A percentile compares a stretch with the other conserved stretches of the same genome.
Conservation (phyloP, 2,113 vertebrate genomes). For the Pimephales promelas region DNA sequence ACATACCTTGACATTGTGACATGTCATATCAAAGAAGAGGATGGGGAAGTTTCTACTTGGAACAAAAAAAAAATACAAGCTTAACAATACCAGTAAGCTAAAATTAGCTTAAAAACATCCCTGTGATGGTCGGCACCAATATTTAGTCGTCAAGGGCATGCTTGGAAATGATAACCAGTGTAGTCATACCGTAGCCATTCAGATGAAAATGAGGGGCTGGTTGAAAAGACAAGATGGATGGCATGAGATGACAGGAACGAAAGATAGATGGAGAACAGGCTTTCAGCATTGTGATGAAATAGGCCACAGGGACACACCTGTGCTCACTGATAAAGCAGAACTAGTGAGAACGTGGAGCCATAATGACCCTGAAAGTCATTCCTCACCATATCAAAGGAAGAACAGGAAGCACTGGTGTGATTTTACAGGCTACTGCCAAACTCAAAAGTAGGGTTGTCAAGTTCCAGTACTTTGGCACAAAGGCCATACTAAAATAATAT, state of each 20-base stretch:
- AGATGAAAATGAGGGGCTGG: conserved; percentile 44
- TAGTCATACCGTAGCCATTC: conserved; percentile 26
- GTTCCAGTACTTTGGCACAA: background rate
- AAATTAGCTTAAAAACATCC: background rate
- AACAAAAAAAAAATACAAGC: background rate
- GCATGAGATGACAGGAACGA: background rate
- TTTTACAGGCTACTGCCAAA: conserved; percentile 1
- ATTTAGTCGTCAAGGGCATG: background rate
- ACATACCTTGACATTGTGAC: conserved; percentile 20
- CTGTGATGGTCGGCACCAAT: background rate
- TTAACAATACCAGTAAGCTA: background rate
- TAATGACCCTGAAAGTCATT: background rate
- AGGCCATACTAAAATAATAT: background rate
- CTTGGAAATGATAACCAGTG: conserved; percentile 16
- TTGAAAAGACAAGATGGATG: background rate
- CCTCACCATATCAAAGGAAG: background rate
- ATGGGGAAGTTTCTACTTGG: background rate
- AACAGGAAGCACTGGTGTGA: background rate
- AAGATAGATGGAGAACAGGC: conserved; percentile 33
- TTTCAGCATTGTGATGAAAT: conserved; percentile 37
- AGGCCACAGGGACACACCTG: conserved; percentile 40
- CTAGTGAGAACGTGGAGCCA: background rate
- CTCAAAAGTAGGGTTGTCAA: background rate
- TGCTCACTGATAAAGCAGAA: conserved; percentile 42
- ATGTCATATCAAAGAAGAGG: background rate